Conservation (phyloP, 2,888 invertebrate species). For the Macrophya alboannulata region DNA sequence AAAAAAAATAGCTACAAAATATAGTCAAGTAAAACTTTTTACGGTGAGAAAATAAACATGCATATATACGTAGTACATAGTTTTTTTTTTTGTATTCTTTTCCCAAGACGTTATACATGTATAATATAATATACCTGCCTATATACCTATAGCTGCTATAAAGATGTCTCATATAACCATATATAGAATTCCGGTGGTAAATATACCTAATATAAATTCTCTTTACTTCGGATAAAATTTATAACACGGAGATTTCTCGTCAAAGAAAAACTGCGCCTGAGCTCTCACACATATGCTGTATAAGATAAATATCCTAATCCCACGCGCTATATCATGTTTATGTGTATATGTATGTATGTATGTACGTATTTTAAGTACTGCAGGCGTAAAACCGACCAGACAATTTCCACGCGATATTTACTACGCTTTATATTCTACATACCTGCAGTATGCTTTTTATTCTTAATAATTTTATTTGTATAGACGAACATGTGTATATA, state of each 20-base stretch:
- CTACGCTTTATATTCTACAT: neutral
- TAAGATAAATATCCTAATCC: constrained; percentile 33
- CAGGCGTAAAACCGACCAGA: neutral
- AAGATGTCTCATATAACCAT: constrained; percentile 12
- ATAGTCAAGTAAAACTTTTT: constrained; percentile 20
- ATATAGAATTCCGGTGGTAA: neutral
- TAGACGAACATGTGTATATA: neutral
- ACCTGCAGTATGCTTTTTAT: neutral
- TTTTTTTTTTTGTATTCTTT: neutral
- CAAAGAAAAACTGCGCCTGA: neutral
- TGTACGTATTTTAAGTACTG: neutral
- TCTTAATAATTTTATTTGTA: neutral
- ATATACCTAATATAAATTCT: constrained; percentile 11
- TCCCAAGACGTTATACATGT: neutral
- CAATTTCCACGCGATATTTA: constrained; percentile 30
- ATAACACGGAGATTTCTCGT: neutral
- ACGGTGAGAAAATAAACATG: neutral
- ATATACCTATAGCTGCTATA: neutral
- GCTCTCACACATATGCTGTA: constrained; percentile 24
- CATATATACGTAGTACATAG: neutral
- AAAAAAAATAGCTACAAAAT: neutral
- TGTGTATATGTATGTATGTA: neutral
- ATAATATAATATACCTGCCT: neutral
- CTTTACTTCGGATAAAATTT: constrained; percentile 13
- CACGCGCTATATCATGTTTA: constrained; percentile 39